phyloP scores from a whole-genome alignment of 1,140 invertebrate species.

The Colletes gigas region DNA sequence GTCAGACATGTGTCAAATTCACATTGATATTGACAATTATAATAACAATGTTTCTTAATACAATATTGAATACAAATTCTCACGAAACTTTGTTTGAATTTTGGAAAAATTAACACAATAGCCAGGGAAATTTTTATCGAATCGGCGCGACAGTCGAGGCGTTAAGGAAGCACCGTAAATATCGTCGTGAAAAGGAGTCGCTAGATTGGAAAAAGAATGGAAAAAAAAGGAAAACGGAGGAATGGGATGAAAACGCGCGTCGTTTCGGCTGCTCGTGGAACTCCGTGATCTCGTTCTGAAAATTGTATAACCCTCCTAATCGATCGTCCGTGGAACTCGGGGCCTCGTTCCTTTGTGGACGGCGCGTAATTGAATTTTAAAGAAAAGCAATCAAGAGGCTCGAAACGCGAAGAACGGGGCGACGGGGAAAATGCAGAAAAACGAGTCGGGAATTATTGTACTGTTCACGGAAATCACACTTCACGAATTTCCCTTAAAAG shows the following conservation, averaged over 20 bases:
- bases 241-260: background rate
- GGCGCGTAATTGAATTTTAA: slow-evolving; percentile 40
- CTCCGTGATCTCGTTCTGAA: slow-evolving; percentile 34
- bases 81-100: too few species aligned
- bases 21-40: too few species aligned
- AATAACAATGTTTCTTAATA: too few species aligned
- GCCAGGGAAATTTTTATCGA: too few species aligned
- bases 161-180: background rate
- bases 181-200: background rate
- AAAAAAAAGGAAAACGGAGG: too few species aligned
- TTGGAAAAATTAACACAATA: too few species aligned
- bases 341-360: slow-evolving; percentile 33
- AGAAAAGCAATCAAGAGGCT: slow-evolving; percentile 22
- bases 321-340: slow-evolving; percentile 39
- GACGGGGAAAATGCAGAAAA: background rate
- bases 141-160: background rate
- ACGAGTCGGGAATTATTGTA: too few species aligned
- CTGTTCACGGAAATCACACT: too few species aligned
- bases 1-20: too few species aligned
- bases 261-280: background rate
- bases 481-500: too few species aligned
- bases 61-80: too few species aligned
- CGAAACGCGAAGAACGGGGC: background rate
- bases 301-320: slow-evolving; percentile 45
- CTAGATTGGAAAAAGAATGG: background rate